Percentiles rank a stretch among this genome's conserved stretches.
Conservation (phyloP, 2,888 invertebrate species). For the Scaptomyza tumidula region DNA sequence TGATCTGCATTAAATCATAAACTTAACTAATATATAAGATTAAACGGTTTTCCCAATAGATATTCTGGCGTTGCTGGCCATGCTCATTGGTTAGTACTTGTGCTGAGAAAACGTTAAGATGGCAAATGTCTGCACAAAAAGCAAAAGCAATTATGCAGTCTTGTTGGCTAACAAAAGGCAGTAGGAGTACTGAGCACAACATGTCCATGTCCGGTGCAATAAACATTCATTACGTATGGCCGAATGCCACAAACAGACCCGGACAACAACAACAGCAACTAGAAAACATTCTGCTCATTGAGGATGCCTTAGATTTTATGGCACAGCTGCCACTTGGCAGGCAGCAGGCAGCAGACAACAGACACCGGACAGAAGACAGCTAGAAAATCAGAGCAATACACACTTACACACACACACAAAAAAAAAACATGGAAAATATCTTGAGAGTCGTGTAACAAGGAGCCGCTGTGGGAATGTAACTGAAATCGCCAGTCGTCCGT, state of each 20-base stretch:
- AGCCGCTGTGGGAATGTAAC: conserved; percentile 54
- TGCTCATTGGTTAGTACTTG: conserved; percentile 7
- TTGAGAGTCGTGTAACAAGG: conserved; percentile 46
- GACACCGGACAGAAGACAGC: conserved; percentile 50
- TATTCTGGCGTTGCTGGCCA: background rate
- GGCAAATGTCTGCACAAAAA: conserved; percentile 48
- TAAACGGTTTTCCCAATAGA: background rate
- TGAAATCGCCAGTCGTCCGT: conserved; percentile 58
- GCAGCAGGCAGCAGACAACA: background rate
- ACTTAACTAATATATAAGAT: background rate
- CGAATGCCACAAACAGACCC: conserved; percentile 76
- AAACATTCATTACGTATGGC: conserved; percentile 78
- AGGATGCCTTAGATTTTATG: conserved; percentile 68
- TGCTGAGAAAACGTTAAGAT: conserved; percentile 45
- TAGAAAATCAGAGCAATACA: conserved; percentile 69
- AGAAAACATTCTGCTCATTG: conserved; percentile 19
- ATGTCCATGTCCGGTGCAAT: conserved; percentile 79
- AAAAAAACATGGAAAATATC: conserved; percentile 27
- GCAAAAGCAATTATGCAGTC: conserved; percentile 71
- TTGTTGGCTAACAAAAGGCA: conserved; percentile 63
- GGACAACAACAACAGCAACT: conserved; percentile 46
- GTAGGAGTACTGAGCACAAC: conserved; percentile 58
- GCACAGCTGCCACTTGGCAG: conserved; percentile 73
- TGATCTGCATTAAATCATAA: no score
- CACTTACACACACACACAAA: conserved; percentile 19